These are phyloP conservation scores for Aplochiton taeniatus DNA, from an alignment of 2,797 vertebrate species.

Conservation along the genomic window DNA sequence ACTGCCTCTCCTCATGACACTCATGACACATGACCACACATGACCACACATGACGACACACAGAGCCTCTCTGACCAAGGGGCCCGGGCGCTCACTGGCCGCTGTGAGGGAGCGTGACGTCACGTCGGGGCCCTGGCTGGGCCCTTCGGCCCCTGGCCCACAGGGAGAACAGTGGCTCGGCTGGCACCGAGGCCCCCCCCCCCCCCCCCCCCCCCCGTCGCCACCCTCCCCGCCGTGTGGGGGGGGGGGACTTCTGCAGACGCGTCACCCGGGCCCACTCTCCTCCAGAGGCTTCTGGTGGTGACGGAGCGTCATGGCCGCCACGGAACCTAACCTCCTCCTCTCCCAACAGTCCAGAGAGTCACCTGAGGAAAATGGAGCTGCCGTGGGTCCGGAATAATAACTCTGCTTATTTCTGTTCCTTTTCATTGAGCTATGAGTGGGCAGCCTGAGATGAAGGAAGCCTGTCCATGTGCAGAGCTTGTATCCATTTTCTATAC, in stretches of 20 bases:
- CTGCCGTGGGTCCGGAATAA: too few relatives aligned
- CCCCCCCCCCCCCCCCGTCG: slow-evolving; percentile 30
- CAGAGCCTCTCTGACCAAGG: slow-evolving; percentile 50
- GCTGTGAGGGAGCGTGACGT: slow-evolving; percentile 35
- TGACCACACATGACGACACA: slow-evolving; percentile 47
- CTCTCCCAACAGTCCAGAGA: too few relatives aligned
- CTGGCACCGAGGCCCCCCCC: neutral
- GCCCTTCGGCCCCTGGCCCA: slow-evolving; percentile 29
- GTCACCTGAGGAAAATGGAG: too few relatives aligned
- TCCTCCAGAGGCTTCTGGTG: slow-evolving; percentile 49
- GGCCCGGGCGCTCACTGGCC: slow-evolving; percentile 56
- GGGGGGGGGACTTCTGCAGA: slow-evolving; percentile 29
- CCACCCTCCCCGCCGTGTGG: slow-evolving; percentile 26
- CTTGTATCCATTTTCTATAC: too few relatives aligned
- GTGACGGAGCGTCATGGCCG: neutral
- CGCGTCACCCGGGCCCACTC: slow-evolving; percentile 48
- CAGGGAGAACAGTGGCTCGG: neutral
- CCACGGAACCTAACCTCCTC: slow-evolving; percentile 48
- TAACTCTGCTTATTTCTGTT: too few relatives aligned
- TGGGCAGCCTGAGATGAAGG: too few relatives aligned
- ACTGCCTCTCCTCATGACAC: too few relatives aligned
- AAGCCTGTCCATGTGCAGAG: too few relatives aligned
- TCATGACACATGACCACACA: too few relatives aligned
- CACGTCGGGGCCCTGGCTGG: slow-evolving; percentile 40
- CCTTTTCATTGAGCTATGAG: too few relatives aligned